phyloP scores from a whole-genome alignment of 2,113 vertebrate species.

The Delphinapterus leucas region DNA sequence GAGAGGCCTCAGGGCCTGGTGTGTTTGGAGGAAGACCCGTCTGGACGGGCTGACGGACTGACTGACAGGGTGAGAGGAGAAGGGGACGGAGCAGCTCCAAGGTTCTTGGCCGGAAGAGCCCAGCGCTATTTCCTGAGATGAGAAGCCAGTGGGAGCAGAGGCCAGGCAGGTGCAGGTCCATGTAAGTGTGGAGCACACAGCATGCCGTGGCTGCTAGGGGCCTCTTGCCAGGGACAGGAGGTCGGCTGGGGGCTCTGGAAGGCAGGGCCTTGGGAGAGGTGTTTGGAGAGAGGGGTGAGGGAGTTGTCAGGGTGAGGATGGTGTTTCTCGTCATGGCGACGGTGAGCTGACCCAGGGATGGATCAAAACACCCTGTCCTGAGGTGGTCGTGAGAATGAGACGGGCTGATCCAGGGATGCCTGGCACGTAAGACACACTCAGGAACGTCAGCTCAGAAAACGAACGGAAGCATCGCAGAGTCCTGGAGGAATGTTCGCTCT shows the following conservation, averaged over 20 bases:
- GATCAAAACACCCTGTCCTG: neutral
- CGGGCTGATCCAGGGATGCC: neutral
- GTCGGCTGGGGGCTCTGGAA: neutral
- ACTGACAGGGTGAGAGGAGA: too few species aligned
- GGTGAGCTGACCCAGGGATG: neutral
- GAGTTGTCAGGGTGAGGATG: fast-evolving
- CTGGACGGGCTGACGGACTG: neutral
- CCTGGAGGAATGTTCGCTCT: fast-evolving
- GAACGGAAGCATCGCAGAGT: neutral
- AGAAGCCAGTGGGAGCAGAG: neutral
- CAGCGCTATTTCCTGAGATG: neutral
- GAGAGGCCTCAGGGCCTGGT: neutral
- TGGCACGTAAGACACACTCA: neutral
- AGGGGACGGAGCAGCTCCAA: fast-evolving
- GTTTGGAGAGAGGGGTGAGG: neutral
- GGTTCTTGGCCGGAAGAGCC: neutral
- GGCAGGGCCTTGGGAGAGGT: neutral
- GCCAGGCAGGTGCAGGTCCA: fast-evolving
- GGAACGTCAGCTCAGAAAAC: neutral
- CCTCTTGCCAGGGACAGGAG: fast-evolving
- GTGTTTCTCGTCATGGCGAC: fast-evolving
- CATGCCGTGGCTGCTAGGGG: neutral
- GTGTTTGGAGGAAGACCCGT: too few species aligned
- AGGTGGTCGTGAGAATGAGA: neutral
- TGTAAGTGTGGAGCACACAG: fast-evolving